Percentiles rank a stretch among this genome's conserved stretches.
phyloP scores from a whole-genome alignment of 2,888 invertebrate species.

The Rotaria magnacalcarata region DNA sequence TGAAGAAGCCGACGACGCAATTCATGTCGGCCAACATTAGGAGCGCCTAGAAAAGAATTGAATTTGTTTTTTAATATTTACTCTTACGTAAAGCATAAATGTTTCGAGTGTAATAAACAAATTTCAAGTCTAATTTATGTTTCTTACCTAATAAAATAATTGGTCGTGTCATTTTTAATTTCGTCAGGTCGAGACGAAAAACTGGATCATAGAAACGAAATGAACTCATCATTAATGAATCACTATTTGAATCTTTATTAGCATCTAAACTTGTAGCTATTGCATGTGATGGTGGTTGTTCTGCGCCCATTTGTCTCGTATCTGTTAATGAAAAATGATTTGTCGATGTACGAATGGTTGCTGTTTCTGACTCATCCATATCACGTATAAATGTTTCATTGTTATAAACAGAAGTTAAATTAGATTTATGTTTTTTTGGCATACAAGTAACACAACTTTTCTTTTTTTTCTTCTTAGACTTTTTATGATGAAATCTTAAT shows the following conservation, averaged over 20 bases:
- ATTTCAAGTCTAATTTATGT: background rate
- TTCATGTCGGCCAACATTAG: slow-evolving; percentile 38
- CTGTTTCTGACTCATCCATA: background rate
- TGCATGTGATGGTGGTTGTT: background rate
- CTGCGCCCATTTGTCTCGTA: background rate
- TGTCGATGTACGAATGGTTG: background rate
- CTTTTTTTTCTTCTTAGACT: background rate
- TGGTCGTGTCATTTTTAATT: background rate
- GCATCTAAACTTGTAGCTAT: background rate
- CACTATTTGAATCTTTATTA: background rate
- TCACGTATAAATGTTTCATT: slow-evolving; percentile 20
- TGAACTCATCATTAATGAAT: background rate
- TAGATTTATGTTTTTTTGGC: background rate
- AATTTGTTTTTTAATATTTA: background rate
- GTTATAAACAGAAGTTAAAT: background rate
- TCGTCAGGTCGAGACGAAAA: background rate
- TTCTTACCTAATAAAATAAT: slow-evolving; percentile 3
- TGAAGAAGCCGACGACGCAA: slow-evolving; percentile 16
- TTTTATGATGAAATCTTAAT: background rate
- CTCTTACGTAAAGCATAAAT: too few species aligned
- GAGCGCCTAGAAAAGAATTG: slow-evolving; percentile 21
- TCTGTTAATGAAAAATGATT: slow-evolving; percentile 36
- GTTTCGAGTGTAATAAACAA: background rate
- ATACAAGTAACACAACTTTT: background rate
- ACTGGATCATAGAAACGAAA: slow-evolving; percentile 35